Conservation (phyloP, 2,888 invertebrate species). For the Hoplodrina blanda region DNA sequence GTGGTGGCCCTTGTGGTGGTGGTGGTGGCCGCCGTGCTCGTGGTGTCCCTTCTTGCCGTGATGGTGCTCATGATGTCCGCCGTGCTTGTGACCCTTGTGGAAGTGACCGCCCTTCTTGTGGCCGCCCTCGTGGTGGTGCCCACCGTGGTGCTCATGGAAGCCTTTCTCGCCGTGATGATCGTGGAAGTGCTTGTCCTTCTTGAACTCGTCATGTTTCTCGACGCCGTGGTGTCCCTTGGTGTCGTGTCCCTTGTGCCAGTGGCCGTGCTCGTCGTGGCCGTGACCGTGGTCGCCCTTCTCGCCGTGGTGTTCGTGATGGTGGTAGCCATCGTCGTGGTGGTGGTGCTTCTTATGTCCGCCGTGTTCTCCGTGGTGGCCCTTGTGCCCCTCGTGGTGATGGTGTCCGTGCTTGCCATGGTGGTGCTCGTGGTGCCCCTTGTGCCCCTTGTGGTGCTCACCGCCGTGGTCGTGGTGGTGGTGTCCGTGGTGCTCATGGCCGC, state of each 20-base stretch:
- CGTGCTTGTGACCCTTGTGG: constrained; percentile 94
- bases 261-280: constrained; percentile 89
- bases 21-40: constrained; percentile 94
- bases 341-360: constrained; percentile 92
- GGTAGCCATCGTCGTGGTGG: constrained; percentile 92
- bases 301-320: constrained; percentile 91
- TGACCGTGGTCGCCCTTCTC: constrained; percentile 91
- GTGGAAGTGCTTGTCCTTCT: constrained; percentile 95
- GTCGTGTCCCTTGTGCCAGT: constrained; percentile 95
- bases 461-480: constrained; percentile 92
- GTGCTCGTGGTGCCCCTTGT: constrained; percentile 92
- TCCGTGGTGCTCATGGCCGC: constrained; percentile 91
- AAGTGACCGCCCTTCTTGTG: constrained; percentile 95
- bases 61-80: constrained; percentile 93
- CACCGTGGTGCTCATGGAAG: constrained; percentile 94
- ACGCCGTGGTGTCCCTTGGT: constrained; percentile 95
- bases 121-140: constrained; percentile 93
- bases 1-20: constrained; percentile 94
- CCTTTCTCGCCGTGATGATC: constrained; percentile 95
- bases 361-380: constrained; percentile 90
- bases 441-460: constrained; percentile 92
- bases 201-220: constrained; percentile 95
- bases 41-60: constrained; percentile 94
- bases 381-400: constrained; percentile 92
- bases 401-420: constrained; percentile 92